Evolutionary conservation across 2,888 invertebrate genomes (phyloP).

Genomic region (Coenonympha arcania): DNA sequence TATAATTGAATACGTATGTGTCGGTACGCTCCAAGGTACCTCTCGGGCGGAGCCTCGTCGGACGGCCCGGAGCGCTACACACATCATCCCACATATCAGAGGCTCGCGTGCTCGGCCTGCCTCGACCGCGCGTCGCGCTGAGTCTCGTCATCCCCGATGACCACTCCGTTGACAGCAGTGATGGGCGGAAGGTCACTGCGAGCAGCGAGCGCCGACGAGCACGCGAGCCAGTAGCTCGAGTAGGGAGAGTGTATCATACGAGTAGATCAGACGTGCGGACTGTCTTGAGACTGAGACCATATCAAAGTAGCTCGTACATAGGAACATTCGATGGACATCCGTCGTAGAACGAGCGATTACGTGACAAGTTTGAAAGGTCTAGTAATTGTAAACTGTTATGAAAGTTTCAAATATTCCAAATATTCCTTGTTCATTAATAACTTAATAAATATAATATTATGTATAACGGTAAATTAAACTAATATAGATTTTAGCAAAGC

Average conservation of each 20-base stretch:
- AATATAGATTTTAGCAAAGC: slow-evolving; percentile 57
- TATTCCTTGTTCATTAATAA: slow-evolving; percentile 61
- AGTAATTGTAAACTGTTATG: slow-evolving; percentile 42
- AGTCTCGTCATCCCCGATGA: slow-evolving; percentile 1
- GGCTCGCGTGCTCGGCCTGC: slow-evolving; percentile 59
- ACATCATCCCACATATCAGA: slow-evolving; percentile 73
- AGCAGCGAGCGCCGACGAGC: slow-evolving; percentile 42
- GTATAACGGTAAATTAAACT: slow-evolving; percentile 53
- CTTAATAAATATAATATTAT: slow-evolving; percentile 46
- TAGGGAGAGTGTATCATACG: slow-evolving; percentile 65
- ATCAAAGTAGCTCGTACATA: slow-evolving; percentile 65
- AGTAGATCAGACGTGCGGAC: slow-evolving; percentile 62
- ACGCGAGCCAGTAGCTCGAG: slow-evolving; percentile 67
- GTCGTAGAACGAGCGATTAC: slow-evolving; percentile 63
- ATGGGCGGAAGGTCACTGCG: background rate
- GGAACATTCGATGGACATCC: slow-evolving; percentile 52
- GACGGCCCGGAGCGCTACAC: slow-evolving; percentile 58
- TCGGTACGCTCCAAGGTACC: slow-evolving; percentile 65
- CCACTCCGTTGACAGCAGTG: background rate
- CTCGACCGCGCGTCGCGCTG: slow-evolving; percentile 21
- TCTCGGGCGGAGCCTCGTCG: slow-evolving; percentile 50
- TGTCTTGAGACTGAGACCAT: slow-evolving; percentile 75
- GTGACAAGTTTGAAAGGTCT: slow-evolving; percentile 36
- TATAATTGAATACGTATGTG: slow-evolving; percentile 63
- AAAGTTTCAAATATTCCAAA: slow-evolving; percentile 49